Base-by-base conservation (phyloP, 2,888 invertebrate genomes). In the Nemotelus nigrinus region DNA sequence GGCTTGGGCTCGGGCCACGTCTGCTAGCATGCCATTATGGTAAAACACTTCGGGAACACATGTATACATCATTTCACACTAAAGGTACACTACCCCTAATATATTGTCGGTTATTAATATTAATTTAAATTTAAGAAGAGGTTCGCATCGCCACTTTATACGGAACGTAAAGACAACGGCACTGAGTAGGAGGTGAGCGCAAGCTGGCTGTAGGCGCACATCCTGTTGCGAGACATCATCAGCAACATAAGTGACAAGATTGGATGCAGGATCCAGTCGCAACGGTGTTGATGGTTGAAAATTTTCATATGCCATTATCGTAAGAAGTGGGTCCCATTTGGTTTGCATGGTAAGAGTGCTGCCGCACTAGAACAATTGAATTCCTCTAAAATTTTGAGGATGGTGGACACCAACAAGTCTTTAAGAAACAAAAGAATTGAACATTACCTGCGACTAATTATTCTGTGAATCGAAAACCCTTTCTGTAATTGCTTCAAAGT, bases 91-190 rank as follows among this genome's bases (percentile, higher is more conserved):
- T 44, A 57, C 75, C 77, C 78, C 55, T 77, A 77, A 79, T 79
- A 79, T 79, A 79, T 79, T 77, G 70, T 77, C 67, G 63, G 78
- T 78, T 79, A 79, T 79, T 78, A 79, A 79, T 79, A 79, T 79
- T 79, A 79, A 79, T 79, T 78, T 79, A 79, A 79, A 79, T 79
- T 79, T 78, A 79, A 79, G 79, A 77, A 79, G 77, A 68, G 78
- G 65, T 74, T 74, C 74, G n/a, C 48, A 63, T 63, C 39, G 44
- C 60, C 45, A 57, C 63, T 74, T 44, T 45, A 57, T 44, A 58
- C 43, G 57, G 45, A 67, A 65, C 45, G 39, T 45, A 76, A 67
- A 58, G 58, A 76, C n/a, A 67, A 7, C 45, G 48, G 55, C 55
- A 3, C 50, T 41, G 25, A 48, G 74, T 39, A 25, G 25, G 25